phyloP scores from a whole-genome alignment of 30 jellyfish, hydroid and myxozoan genomes.

The Clytia hemisphaerica region DNA sequence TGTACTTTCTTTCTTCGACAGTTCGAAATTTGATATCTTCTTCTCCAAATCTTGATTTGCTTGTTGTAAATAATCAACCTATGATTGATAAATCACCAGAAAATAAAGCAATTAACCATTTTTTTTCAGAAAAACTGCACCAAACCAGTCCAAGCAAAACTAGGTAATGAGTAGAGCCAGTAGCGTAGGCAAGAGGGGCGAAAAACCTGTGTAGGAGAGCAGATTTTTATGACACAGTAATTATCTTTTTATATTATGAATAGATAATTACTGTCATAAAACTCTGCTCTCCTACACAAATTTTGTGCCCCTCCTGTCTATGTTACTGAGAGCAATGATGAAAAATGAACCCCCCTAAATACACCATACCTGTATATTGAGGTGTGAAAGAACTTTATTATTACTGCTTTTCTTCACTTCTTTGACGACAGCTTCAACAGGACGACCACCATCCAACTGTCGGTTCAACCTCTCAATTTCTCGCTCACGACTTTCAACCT shows the following conservation, averaged over 20 bases:
- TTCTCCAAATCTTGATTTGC: conserved; percentile 85
- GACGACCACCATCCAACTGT: conserved; percentile 90
- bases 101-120: neutral
- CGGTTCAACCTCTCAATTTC: conserved; percentile 73
- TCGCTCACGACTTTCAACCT: conserved; percentile 83
- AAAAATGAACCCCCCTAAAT: no score
- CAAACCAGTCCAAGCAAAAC: no score
- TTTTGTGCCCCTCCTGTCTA: no score
- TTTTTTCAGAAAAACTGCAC: no score
- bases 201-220: no score
- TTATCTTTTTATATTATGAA: no score
- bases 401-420: conserved; percentile 72
- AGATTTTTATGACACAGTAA: no score
- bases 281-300: no score
- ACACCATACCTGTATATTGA: conserved; percentile 78
- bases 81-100: neutral
- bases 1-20: conserved; percentile 44
- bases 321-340: no score
- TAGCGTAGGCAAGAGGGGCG: no score
- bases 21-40: conserved; percentile 48
- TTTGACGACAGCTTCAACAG: conserved; percentile 65
- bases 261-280: no score
- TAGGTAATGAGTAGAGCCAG: no score
- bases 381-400: conserved; percentile 85
- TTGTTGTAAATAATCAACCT: conserved; percentile 95